phyloP scores from a whole-genome alignment of 2,888 invertebrate species.

The Crematogaster levior region DNA sequence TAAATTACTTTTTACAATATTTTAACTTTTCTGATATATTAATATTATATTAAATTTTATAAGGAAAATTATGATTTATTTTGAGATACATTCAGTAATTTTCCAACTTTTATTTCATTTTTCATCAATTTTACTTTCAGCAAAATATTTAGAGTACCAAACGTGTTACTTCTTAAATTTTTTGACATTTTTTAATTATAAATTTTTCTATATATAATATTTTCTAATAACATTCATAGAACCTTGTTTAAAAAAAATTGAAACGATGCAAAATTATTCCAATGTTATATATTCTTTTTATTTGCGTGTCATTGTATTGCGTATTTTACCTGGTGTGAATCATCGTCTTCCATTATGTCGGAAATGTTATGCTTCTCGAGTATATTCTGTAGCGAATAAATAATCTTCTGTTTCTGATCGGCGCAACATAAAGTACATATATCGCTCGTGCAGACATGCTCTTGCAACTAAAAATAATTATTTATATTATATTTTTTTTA shows the following conservation, averaged over 20 bases:
- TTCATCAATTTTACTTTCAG: too few relatives aligned
- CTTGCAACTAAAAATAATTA: slow-evolving; percentile 69
- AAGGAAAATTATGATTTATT: too few relatives aligned
- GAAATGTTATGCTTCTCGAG: slow-evolving; percentile 66
- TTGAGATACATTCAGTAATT: too few relatives aligned
- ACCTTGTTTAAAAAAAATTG: not conserved
- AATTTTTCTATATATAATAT: not conserved
- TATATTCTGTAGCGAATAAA: slow-evolving; percentile 80
- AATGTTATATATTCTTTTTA: not conserved
- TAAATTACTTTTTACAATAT: too few relatives aligned
- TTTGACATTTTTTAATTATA: not conserved
- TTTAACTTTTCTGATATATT: too few relatives aligned
- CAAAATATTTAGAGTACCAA: too few relatives aligned
- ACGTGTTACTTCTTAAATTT: not conserved
- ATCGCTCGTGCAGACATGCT: slow-evolving; percentile 68
- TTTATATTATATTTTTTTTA: too few relatives aligned
- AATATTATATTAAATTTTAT: too few relatives aligned
- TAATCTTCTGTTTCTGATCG: slow-evolving; percentile 77
- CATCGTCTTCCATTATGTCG: slow-evolving; percentile 22
- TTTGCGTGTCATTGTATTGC: not conserved
- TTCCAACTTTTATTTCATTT: too few relatives aligned
- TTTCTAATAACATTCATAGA: not conserved
- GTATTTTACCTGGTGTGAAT: slow-evolving; percentile 53
- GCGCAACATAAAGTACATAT: slow-evolving; percentile 72
- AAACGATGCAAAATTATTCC: not conserved